Percentiles rank a stretch among this genome's conserved stretches.
These are phyloP conservation scores for Nemapogon koenigi DNA, from an alignment of 2,888 invertebrate species.

Conservation along the genomic window DNA sequence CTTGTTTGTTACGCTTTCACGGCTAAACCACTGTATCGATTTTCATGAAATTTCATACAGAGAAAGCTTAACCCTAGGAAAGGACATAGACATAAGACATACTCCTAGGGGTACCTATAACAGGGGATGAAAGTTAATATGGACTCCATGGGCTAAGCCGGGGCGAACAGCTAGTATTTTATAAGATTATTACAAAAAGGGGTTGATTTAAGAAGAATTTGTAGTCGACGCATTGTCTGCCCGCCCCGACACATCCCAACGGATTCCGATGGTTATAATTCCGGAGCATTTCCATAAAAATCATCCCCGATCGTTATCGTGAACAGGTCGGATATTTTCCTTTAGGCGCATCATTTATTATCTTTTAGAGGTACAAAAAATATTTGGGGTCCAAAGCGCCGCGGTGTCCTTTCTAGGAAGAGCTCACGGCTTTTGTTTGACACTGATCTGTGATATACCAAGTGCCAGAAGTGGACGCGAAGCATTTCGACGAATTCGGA, in stretches of 20 bases:
- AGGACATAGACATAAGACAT: too few species aligned
- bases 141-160: too few species aligned
- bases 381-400: conserved; percentile 52
- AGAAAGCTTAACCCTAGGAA: too few species aligned
- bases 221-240: conserved; percentile 61
- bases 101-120: too few species aligned
- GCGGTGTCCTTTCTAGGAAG: conserved; percentile 58
- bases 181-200: too few species aligned
- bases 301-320: conserved; percentile 56
- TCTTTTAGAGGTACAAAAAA: conserved; percentile 57
- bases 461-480: conserved; percentile 23
- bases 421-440: conserved; percentile 54
- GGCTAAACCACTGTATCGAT: too few species aligned
- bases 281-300: conserved; percentile 63
- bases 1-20: too few species aligned
- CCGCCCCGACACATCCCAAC: conserved; percentile 55
- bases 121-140: too few species aligned
- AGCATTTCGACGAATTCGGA: conserved; percentile 36
- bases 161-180: too few species aligned
- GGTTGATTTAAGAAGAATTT: conserved; percentile 14
- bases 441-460: conserved; percentile 53
- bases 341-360: conserved; percentile 59
- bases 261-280: conserved; percentile 60
- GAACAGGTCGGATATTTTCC: conserved; percentile 63
- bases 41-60: too few species aligned